Percentiles rank a stretch among this genome's conserved stretches.
These are phyloP conservation scores for Dioctria rufipes DNA, from an alignment of 2,888 invertebrate species.

Conservation along the genomic window DNA sequence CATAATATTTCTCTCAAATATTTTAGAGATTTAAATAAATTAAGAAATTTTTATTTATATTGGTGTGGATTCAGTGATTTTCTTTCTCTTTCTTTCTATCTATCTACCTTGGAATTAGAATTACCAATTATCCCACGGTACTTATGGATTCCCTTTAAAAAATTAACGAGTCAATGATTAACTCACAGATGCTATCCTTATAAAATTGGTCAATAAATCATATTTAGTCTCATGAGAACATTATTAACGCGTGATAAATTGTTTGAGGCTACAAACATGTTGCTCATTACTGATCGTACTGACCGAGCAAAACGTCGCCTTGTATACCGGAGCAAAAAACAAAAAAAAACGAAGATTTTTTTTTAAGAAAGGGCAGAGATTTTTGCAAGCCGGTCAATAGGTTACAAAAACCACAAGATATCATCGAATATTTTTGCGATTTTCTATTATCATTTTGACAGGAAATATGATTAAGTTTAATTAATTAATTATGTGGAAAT, in stretches of 20 bases:
- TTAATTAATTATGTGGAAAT: too few species aligned
- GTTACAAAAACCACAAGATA: too few species aligned
- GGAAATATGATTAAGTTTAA: too few species aligned
- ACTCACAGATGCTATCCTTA: background rate
- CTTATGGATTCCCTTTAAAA: background rate
- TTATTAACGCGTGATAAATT: background rate
- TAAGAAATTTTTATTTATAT: background rate
- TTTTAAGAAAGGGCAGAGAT: too few species aligned
- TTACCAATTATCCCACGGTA: background rate
- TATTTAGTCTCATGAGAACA: background rate
- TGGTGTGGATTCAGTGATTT: background rate
- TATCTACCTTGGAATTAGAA: background rate
- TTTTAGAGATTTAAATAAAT: background rate
- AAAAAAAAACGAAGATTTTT: too few species aligned
- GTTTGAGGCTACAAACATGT: too few species aligned
- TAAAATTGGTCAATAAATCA: background rate
- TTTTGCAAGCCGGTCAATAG: too few species aligned
- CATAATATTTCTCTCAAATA: background rate
- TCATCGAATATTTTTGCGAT: too few species aligned
- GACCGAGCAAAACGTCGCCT: too few species aligned
- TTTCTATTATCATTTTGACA: too few species aligned
- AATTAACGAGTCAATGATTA: conserved; percentile 1
- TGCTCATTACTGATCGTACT: too few species aligned
- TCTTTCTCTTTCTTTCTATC: background rate
- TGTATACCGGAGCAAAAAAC: too few species aligned